Conservation (phyloP, 2,888 invertebrate species). For the Stenurella melanura region DNA sequence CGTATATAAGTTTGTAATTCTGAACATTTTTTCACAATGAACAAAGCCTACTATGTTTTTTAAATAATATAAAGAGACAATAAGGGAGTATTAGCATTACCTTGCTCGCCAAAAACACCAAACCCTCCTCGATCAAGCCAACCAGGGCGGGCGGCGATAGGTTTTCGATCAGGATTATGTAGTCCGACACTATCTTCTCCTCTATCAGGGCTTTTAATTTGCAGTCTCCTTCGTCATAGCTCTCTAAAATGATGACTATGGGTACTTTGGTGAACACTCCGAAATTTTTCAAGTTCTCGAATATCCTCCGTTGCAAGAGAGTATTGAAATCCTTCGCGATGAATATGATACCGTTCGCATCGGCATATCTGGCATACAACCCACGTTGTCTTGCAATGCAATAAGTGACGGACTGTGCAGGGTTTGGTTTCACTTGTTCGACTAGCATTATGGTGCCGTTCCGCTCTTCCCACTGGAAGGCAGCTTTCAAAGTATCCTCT, state of each 20-base stretch:
- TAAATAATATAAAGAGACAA: too few relatives aligned
- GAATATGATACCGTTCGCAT: conserved; percentile 69
- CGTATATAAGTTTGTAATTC: too few relatives aligned
- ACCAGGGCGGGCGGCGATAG: conserved; percentile 54
- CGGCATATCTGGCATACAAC: conserved; percentile 52
- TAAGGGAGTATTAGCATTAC: too few relatives aligned
- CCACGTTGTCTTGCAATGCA: conserved; percentile 67
- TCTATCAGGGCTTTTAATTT: conserved; percentile 56
- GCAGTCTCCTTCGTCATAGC: conserved; percentile 49
- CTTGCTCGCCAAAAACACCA: conserved; percentile 75
- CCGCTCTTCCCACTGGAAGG: conserved; percentile 66
- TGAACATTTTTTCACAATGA: too few relatives aligned
- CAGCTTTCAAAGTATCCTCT: conserved; percentile 57
- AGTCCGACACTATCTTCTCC: conserved; percentile 63
- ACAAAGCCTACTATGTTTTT: too few relatives aligned
- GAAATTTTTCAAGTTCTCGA: conserved; percentile 59
- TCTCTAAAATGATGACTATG: conserved; percentile 62
- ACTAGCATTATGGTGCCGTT: conserved; percentile 64
- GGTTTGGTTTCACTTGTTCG: conserved; percentile 59
- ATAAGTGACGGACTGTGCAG: conserved; percentile 63
- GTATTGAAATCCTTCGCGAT: conserved; percentile 65
- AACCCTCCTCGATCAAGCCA: conserved; percentile 61
- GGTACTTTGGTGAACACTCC: conserved; percentile 68
- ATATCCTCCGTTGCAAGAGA: conserved; percentile 61
- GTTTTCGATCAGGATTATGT: conserved; percentile 59